phyloP scores from a whole-genome alignment of 2,113 vertebrate species.

The Phylloscopus trochiloides region DNA sequence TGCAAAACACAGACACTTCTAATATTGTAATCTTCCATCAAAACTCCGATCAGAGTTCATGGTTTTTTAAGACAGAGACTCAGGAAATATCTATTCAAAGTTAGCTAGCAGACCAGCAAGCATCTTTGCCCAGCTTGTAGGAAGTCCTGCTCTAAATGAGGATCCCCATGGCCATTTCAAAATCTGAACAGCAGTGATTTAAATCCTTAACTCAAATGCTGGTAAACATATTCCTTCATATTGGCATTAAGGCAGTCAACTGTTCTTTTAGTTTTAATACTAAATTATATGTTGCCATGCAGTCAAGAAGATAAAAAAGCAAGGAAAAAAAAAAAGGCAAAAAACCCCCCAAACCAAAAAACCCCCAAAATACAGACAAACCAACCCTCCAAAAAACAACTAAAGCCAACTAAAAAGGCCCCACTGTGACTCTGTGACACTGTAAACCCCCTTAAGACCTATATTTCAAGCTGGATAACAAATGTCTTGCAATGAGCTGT shows the following conservation, averaged over 20 bases:
- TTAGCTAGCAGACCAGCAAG: background rate
- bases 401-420: background rate
- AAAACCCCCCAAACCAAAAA: background rate
- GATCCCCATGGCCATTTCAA: background rate
- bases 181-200: background rate
- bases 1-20: background rate
- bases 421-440: background rate
- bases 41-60: background rate
- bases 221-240: background rate
- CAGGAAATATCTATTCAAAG: background rate
- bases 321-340: background rate
- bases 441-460: background rate
- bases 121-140: background rate
- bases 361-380: too few species aligned
- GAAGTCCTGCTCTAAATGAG: background rate
- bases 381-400: too few species aligned
- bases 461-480: background rate
- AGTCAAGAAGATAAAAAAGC: background rate
- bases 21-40: background rate
- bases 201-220: background rate
- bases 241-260: background rate
- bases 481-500: background rate
- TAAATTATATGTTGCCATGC: background rate
- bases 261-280: background rate
- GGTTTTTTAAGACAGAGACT: background rate